A percentile compares a stretch with the other conserved stretches of the same genome.
phyloP scores from a whole-genome alignment of 2,888 invertebrate species.

The Dilophus febrilis region DNA sequence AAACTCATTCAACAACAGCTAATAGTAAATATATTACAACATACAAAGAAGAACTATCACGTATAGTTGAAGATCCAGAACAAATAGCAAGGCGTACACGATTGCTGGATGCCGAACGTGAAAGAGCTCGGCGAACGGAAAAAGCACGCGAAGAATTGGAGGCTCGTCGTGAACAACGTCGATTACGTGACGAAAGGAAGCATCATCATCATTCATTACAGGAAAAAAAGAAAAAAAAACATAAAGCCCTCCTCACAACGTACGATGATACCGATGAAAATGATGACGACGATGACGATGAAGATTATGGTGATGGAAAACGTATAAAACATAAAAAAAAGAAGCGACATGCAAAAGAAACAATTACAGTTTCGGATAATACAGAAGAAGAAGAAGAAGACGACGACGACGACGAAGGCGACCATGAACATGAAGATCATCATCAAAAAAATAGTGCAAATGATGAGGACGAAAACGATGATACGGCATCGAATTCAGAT shows the following conservation, averaged over 20 bases:
- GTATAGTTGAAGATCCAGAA: slow-evolving; percentile 30
- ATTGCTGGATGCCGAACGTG: slow-evolving; percentile 52
- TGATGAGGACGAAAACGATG: slow-evolving; percentile 7
- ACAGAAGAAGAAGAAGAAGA: slow-evolving; percentile 30
- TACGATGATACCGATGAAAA: slow-evolving; percentile 6
- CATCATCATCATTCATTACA: slow-evolving; percentile 11
- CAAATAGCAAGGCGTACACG: slow-evolving; percentile 44
- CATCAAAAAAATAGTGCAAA: not conserved
- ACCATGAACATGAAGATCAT: slow-evolving; percentile 10
- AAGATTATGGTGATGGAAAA: slow-evolving; percentile 1
- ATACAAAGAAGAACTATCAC: slow-evolving; percentile 14
- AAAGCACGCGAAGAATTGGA: slow-evolving; percentile 55
- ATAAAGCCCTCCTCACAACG: not conserved
- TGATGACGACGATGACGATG: slow-evolving; percentile 6
- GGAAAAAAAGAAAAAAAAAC: slow-evolving; percentile 1
- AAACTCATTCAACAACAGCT: not conserved
- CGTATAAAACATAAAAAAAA: not conserved
- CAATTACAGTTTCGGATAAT: slow-evolving; percentile 34
- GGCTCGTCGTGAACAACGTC: slow-evolving; percentile 45
- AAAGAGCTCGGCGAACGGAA: slow-evolving; percentile 63
- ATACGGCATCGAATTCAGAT: not conserved
- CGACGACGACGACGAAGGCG: slow-evolving; percentile 22
- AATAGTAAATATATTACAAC: slow-evolving; percentile 26
- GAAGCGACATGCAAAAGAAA: slow-evolving; percentile 14
- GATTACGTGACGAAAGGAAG: slow-evolving; percentile 26